Conservation (phyloP, 30 jellyfish, hydroid and myxozoan species). For the Cassiopea xamachana region DNA sequence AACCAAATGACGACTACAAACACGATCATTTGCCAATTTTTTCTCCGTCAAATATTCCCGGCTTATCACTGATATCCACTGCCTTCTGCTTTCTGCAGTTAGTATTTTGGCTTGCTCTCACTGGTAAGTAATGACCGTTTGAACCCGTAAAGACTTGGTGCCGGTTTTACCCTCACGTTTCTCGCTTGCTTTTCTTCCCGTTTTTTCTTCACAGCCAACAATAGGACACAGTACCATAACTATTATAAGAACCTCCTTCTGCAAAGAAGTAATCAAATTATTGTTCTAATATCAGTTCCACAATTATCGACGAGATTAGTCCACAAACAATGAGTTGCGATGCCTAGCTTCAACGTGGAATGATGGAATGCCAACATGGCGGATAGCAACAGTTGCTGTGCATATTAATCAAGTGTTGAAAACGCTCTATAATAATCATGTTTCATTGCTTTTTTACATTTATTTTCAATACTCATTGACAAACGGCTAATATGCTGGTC, state of each 20-base stretch:
- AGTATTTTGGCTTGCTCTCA: slow-evolving; percentile 50
- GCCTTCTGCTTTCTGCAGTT: slow-evolving; percentile 27
- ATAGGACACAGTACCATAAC: slow-evolving; percentile 2
- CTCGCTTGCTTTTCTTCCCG: slow-evolving; percentile 17
- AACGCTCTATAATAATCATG: slow-evolving; percentile 5
- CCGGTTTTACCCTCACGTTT: slow-evolving; percentile 21
- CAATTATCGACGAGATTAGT: neutral
- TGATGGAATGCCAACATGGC: slow-evolving; percentile 33
- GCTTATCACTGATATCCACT: slow-evolving; percentile 58
- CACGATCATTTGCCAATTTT: slow-evolving; percentile 60
- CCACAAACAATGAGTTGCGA: neutral
- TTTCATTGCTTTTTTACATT: no score
- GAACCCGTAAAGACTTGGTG: slow-evolving; percentile 42
- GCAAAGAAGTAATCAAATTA: neutral
- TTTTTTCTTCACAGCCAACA: slow-evolving; percentile 27
- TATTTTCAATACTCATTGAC: no score
- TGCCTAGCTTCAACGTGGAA: slow-evolving; percentile 13
- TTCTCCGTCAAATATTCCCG: slow-evolving; percentile 47
- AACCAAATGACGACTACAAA: slow-evolving; percentile 60
- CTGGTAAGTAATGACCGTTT: slow-evolving; percentile 31
- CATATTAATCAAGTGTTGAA: slow-evolving; percentile 20
- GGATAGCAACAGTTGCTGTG: slow-evolving; percentile 28
- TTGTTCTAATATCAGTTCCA: neutral
- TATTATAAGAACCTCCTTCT: neutral
- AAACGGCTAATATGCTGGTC: no score